These are phyloP conservation scores for Phalacrocorax carbo DNA, from an alignment of 2,113 vertebrate species.

Conservation along the genomic window DNA sequence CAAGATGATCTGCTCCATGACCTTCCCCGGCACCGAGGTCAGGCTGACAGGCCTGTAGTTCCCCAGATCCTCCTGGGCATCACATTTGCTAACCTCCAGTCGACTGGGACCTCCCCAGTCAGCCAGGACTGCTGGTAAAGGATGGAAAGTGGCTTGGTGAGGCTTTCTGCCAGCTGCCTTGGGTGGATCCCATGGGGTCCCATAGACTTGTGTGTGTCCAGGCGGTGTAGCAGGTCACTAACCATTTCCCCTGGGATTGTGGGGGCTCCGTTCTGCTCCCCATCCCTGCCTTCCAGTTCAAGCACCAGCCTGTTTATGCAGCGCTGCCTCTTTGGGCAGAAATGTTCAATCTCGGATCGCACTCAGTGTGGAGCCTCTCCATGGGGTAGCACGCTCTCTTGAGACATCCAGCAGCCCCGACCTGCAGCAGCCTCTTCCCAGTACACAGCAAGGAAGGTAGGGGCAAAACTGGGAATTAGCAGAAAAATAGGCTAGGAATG, in stretches of 20 bases:
- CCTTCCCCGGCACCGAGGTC: too few relatives aligned
- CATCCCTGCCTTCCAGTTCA: not conserved
- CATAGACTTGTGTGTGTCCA: not conserved
- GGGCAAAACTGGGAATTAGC: not conserved
- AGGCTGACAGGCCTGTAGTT: too few relatives aligned
- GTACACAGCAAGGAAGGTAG: not conserved
- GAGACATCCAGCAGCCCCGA: not conserved
- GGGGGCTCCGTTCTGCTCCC: not conserved
- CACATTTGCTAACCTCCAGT: too few relatives aligned
- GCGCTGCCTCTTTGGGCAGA: not conserved
- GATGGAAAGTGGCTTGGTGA: not conserved
- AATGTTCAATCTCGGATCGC: rapidly evolving
- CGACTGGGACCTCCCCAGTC: too few relatives aligned
- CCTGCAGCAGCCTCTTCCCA: not conserved
- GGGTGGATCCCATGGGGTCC: not conserved
- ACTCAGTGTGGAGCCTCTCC: rapidly evolving
- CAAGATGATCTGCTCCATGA: too few relatives aligned
- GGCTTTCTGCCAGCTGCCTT: too few relatives aligned
- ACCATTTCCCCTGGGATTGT: not conserved
- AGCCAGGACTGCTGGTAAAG: too few relatives aligned
- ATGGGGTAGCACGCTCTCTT: rapidly evolving
- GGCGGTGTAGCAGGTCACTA: not conserved
- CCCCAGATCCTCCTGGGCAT: too few relatives aligned
- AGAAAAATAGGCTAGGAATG: rapidly evolving
- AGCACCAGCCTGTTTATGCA: not conserved